Base-by-base conservation (phyloP, 2,888 invertebrate species). In the Heliconius cydno region DNA sequence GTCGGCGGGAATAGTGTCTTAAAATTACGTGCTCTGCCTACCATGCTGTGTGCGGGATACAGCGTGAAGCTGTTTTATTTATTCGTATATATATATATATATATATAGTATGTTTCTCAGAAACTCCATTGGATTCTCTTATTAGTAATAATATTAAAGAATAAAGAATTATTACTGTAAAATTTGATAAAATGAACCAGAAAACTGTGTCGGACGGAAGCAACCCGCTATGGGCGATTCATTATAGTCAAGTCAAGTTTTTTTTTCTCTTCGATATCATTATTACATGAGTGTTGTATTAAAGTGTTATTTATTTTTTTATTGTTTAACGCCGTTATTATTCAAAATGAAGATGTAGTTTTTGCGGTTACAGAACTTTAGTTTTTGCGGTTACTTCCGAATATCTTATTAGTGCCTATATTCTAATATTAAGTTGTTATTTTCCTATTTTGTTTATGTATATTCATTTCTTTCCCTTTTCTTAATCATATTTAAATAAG, bases 231-330 rank as follows among this genome's bases (percentile, higher is more conserved):
- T 80, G 77, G 77, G 38, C 72, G 80, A 79, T 81, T 81, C 78
- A 79, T 83, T 75, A 81, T 80, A 79, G 52, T 73, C 76, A 68
- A 67, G 34, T 34, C 7, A n/a, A n/a, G n/a, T n/a, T 38, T 82
- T 83, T 85, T 85, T 85, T 70, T 88, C 87, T 84, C 86, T 83
- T 86, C 87, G 86, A 90, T 90, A 89, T 89, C 89, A 92, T 92
- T 90, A 91, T 86, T 87, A 70, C 28, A 70, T 46, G 70, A 85
- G 86, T 88, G 85, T 87, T 87, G 88, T 89, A 91, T 90, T 88
- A 91, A 92, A 90, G 89, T 85, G 84, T 88, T 90, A 92, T 91
- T 91, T 91, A 91, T 91, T 91, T 91, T 91, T 88, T 87, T 88
- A 89, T 28, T 28, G 28, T 28, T 28, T 28, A 28, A 28, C 87